These are phyloP conservation scores for Petrolisthes cinctipes DNA, from an alignment of 2,888 invertebrate genomes.

Conservation along the genomic window DNA sequence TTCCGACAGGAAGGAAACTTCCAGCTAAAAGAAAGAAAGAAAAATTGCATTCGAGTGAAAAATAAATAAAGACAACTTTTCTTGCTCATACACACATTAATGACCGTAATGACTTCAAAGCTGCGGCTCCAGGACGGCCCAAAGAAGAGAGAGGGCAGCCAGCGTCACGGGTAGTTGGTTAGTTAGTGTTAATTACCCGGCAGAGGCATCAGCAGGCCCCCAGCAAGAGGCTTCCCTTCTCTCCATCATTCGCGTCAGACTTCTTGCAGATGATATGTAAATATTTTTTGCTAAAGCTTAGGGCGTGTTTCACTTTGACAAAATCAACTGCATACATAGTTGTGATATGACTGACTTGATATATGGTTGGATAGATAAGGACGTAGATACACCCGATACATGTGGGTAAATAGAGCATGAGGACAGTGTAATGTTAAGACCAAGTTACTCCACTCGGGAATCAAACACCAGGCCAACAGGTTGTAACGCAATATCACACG, in stretches of 20 bases:
- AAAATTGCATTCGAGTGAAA: background rate
- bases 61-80: background rate
- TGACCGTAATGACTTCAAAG: conserved; percentile 39
- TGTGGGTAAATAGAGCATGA: no score
- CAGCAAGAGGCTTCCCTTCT: conserved; percentile 23
- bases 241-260: background rate
- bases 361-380: no score
- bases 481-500: no score
- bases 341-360: no score
- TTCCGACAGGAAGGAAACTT: conserved; percentile 17
- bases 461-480: no score
- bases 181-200: conserved; percentile 34
- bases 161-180: conserved; percentile 44
- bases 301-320: no score
- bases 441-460: no score
- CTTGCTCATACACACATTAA: conserved; percentile 34
- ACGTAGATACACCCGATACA: no score
- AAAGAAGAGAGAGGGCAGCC: conserved; percentile 8
- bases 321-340: no score
- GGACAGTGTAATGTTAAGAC: no score
- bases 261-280: no score
- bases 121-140: conserved; percentile 15
- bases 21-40: conserved; percentile 21
- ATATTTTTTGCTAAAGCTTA: no score
- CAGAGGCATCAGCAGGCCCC: conserved; percentile 29